A percentile compares a stretch with the other conserved stretches of the same genome.
Evolutionary conservation across 2,113 vertebrate species (phyloP).

Genomic region (Cricetomys ansorgei): DNA sequence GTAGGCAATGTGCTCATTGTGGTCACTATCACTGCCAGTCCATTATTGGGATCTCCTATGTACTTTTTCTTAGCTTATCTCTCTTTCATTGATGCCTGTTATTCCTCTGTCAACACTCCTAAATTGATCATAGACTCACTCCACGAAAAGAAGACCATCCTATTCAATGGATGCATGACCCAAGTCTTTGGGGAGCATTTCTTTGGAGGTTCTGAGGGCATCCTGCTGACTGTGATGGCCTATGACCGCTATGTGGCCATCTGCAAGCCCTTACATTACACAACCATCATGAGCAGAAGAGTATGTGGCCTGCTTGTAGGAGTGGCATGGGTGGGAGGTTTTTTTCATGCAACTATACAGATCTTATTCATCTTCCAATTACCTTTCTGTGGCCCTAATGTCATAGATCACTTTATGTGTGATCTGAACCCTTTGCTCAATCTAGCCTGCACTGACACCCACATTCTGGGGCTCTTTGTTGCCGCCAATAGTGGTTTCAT

Average conservation of each 20-base stretch:
- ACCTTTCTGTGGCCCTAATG: constrained; percentile 80
- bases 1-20: constrained; percentile 79
- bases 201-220: constrained; percentile 73
- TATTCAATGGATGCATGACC: constrained; percentile 73
- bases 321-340: constrained; percentile 60
- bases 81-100: constrained; percentile 80
- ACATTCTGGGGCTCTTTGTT: rapidly evolving
- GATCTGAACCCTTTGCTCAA: constrained; percentile 74
- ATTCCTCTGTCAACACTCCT: constrained; percentile 76
- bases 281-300: constrained; percentile 43
- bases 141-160: constrained; percentile 65
- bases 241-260: constrained; percentile 77
- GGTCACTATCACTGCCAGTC: constrained; percentile 60
- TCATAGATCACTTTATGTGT: constrained; percentile 80
- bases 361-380: constrained; percentile 64
- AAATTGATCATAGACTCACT: constrained; percentile 78
- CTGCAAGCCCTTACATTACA: constrained; percentile 79
- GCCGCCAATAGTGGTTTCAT: constrained; percentile 71
- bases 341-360: constrained; percentile 77
- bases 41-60: constrained; percentile 71
- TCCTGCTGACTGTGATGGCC: constrained; percentile 82
- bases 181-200: constrained; percentile 78
- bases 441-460: constrained; percentile 66
- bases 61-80: constrained; percentile 81
- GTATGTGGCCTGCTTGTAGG: constrained; percentile 36